Evolutionary conservation across 1,140 invertebrate species (phyloP).

Genomic region (Penaeus indicus): DNA sequence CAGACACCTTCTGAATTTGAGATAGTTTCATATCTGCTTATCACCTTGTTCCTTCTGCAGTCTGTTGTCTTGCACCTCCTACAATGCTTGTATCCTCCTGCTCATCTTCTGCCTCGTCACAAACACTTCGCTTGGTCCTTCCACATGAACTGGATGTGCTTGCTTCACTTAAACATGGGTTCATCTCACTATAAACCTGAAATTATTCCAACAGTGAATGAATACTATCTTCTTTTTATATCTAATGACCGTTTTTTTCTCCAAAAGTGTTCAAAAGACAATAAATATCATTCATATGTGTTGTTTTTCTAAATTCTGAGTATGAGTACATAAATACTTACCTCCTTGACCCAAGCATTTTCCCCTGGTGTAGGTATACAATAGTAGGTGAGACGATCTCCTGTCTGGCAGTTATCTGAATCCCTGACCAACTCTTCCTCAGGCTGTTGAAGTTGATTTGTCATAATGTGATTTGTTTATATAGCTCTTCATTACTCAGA

Average conservation of each 20-base stretch:
- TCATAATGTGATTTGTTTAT: not conserved
- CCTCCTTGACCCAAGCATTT: conserved; percentile 50
- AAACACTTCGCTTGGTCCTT: not conserved
- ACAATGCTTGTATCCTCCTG: too few species aligned
- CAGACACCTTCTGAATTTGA: too few species aligned
- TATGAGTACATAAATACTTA: not conserved
- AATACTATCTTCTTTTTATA: too few species aligned
- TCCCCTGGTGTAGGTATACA: conserved; percentile 45
- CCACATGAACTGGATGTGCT: not conserved
- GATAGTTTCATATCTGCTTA: too few species aligned
- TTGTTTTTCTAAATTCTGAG: too few species aligned
- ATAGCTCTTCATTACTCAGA: not conserved
- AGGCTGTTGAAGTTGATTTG: conserved; percentile 5
- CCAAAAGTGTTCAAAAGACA: too few species aligned
- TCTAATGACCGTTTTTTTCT: too few species aligned
- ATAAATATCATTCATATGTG: too few species aligned
- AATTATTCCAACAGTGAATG: not conserved
- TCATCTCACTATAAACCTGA: conserved; percentile 35
- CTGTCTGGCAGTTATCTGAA: conserved; percentile 10
- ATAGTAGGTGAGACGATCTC: conserved; percentile 47
- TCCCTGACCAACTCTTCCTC: conserved; percentile 20
- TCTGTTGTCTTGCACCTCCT: too few species aligned
- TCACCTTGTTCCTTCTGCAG: too few species aligned
- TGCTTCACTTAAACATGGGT: conserved; percentile 1
- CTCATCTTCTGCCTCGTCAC: not conserved